phyloP scores from a whole-genome alignment of 2,888 invertebrate genomes.

The Microctonus brassicae region DNA sequence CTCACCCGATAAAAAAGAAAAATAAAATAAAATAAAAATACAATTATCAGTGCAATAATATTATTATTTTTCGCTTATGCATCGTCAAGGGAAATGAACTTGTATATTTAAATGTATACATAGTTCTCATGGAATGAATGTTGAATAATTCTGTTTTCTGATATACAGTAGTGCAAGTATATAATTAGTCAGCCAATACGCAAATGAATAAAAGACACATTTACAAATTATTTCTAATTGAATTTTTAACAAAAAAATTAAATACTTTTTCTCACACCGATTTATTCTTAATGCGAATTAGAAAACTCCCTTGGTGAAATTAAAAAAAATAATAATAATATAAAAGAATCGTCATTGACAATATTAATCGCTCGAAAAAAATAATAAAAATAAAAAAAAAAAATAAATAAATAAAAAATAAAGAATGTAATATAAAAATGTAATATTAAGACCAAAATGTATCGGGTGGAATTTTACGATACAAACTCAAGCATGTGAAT shows the following conservation, averaged over 20 bases:
- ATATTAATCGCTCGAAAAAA: constrained; percentile 53
- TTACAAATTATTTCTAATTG: not conserved
- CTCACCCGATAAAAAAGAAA: not conserved
- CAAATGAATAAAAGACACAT: not conserved
- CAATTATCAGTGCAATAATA: not conserved
- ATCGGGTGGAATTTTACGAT: constrained; percentile 38
- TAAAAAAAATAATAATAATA: constrained; percentile 23
- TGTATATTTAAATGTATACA: not conserved
- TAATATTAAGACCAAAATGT: constrained; percentile 46
- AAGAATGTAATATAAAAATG: constrained; percentile 45
- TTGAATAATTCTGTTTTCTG: constrained; percentile 25
- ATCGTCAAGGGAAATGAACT: not conserved
- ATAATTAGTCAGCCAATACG: not conserved
- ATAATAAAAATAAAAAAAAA: constrained; percentile 42
- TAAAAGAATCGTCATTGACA: constrained; percentile 51
- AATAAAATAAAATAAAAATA: constrained; percentile 24
- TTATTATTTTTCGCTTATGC: not conserved
- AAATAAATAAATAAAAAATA: constrained; percentile 43
- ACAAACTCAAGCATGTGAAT: constrained; percentile 11
- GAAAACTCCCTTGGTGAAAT: constrained; percentile 44
- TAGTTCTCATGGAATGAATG: not conserved
- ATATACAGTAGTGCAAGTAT: constrained; percentile 36
- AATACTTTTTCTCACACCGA: not conserved
- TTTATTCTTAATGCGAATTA: constrained; percentile 16
- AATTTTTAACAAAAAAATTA: not conserved